phyloP scores from a whole-genome alignment of 2,113 vertebrate genomes.

The Micronycteris hirsuta region DNA sequence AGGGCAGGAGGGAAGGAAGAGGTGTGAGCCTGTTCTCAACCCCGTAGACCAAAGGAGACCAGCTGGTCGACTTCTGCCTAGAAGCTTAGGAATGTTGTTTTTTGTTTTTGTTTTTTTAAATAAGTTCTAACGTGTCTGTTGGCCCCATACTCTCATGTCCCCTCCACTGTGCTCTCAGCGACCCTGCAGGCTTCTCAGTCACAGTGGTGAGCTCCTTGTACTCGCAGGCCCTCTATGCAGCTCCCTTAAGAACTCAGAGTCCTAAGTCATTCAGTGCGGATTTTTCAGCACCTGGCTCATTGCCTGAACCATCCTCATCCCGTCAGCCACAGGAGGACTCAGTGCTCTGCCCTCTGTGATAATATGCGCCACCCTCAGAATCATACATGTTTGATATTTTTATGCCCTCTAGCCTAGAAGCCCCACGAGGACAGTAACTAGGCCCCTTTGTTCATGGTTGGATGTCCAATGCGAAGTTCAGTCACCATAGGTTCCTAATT shows the following conservation, averaged over 20 bases:
- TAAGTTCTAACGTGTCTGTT: neutral
- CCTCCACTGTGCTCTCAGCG: accelerated
- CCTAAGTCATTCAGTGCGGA: neutral
- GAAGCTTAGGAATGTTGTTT: neutral
- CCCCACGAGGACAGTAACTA: neutral
- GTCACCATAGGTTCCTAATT: neutral
- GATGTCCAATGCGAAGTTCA: neutral
- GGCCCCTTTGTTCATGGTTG: neutral
- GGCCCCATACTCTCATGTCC: neutral
- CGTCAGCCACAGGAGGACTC: neutral
- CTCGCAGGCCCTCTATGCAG: neutral
- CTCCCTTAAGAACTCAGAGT: neutral
- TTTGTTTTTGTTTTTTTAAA: neutral
- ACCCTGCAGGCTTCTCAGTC: neutral
- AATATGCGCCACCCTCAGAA: neutral
- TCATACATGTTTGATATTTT: neutral
- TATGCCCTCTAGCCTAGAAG: neutral
- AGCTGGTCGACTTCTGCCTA: neutral
- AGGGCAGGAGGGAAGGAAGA: neutral
- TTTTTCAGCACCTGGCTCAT: neutral
- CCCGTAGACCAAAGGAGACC: too few species aligned
- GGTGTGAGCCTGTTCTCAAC: neutral
- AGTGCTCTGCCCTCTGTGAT: neutral
- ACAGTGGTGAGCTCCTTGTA: accelerated
- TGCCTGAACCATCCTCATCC: neutral